phyloP scores from a whole-genome alignment of 1,140 invertebrate genomes.

The Procambarus virginalis region DNA sequence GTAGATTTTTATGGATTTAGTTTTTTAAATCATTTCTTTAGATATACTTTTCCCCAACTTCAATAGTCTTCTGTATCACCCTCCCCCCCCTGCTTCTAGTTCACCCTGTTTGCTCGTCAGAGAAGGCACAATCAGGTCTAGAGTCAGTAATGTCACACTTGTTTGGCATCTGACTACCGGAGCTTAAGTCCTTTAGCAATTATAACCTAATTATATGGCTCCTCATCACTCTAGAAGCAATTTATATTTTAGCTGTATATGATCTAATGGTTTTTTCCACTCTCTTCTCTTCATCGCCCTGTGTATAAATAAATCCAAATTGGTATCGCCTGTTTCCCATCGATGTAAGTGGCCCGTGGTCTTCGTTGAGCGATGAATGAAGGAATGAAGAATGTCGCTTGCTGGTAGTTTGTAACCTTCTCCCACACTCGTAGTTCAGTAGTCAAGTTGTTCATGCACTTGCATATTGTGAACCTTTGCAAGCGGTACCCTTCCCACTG shows the following conservation, averaged over 20 bases:
- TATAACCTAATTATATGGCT: background rate
- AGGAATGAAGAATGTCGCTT: constrained; percentile 39
- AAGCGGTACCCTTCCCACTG: background rate
- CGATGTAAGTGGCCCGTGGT: constrained; percentile 57
- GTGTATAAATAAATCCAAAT: constrained; percentile 49
- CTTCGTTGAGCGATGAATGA: constrained; percentile 24
- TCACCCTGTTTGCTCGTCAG: background rate
- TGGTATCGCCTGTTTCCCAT: constrained; percentile 60
- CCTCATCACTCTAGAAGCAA: constrained; percentile 4
- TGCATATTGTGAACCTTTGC: background rate
- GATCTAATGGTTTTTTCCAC: constrained; percentile 59
- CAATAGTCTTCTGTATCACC: background rate
- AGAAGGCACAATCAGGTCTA: background rate
- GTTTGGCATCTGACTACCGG: background rate
- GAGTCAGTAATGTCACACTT: background rate
- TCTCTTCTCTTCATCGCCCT: constrained; percentile 57
- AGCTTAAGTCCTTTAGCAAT: background rate
- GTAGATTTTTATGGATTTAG: background rate
- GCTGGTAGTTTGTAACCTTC: constrained; percentile 22
- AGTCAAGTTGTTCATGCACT: background rate
- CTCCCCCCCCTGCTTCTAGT: background rate
- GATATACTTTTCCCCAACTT: background rate
- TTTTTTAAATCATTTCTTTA: background rate
- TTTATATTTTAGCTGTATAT: constrained; percentile 29
- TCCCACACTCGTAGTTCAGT: constrained; percentile 2